A percentile compares a stretch with the other conserved stretches of the same genome.
phyloP scores from a whole-genome alignment of 2,113 vertebrate genomes.

The Odobenus rosmarus region DNA sequence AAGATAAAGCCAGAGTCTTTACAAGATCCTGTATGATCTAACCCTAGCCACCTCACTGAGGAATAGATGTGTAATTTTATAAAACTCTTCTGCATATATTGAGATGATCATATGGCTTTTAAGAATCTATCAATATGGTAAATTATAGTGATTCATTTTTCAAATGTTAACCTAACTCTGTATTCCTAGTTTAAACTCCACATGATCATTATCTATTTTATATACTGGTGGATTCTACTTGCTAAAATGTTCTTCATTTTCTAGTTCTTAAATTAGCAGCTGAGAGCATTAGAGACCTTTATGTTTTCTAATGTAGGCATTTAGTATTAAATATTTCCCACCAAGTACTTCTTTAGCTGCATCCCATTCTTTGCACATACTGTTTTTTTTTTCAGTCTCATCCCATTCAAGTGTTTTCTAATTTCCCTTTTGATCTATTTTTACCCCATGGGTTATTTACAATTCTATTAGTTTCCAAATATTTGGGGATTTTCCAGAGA shows the following conservation, averaged over 20 bases:
- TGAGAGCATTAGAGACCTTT: not conserved
- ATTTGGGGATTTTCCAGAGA: not conserved
- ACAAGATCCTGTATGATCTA: not conserved
- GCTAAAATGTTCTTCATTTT: not conserved
- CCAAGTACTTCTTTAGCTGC: not conserved
- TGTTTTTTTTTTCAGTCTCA: not conserved
- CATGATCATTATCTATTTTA: not conserved
- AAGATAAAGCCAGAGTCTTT: not conserved
- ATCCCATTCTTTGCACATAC: not conserved
- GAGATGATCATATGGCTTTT: not conserved
- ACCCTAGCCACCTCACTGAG: not conserved
- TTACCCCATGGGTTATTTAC: not conserved
- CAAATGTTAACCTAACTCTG: not conserved
- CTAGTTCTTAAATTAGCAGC: not conserved
- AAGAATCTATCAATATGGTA: not conserved
- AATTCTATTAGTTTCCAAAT: not conserved
- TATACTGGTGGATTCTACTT: not conserved
- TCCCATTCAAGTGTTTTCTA: not conserved
- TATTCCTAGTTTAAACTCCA: not conserved
- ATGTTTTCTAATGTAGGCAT: not conserved
- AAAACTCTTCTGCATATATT: not conserved
- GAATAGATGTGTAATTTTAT: not conserved
- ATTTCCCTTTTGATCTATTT: constrained; percentile 1
- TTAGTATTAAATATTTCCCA: not conserved
- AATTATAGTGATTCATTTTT: not conserved